Evolutionary conservation across 2,797 vertebrate species (phyloP), one percentile per base, ranked within the genome.

Genomic region (Etheostoma perlongum): DNA sequence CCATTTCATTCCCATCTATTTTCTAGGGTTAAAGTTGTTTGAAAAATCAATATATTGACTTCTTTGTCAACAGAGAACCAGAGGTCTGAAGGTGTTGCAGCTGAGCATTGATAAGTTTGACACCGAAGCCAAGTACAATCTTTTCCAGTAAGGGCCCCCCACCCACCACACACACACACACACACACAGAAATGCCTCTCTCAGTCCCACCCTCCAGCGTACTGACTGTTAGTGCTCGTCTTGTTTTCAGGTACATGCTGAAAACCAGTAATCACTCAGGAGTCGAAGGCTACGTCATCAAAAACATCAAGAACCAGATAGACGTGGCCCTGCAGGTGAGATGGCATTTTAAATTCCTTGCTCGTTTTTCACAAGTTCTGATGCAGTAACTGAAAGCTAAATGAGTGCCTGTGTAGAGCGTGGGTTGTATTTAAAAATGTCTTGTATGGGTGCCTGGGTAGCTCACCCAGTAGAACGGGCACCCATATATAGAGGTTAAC

Each of bases 301-400:
- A 98, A 85, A 99, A 98, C 83, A 97, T 99, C 84, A 98, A 95
- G 93, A 97, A 96, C 87, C 97, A 98, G 90, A 96, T 98, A 64
- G 95, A 97, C 71, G 53, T 90, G 2, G 93, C 97, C 0, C 90
- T 99, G 85, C 96, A 87, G 97, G 98, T 99, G 92, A 95, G 94
- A 54, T 14, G 2, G 0, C n/a, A 1, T 54, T n/a, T 48, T 6
- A 10, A 10, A 44, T 4, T 9, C 5, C 27, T 40, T 8, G 36
- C 36, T 40, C 10, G 1, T 40, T 58, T 40, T 61, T 40, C 8
- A 36, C 23, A 13, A 23, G 15, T 18, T 42, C 30, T 51, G 48
- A 44, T 58, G 18, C 6, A 30, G 30, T 9, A 52, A 3, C 13
- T 64, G 2, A 6, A 23, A 46, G 57, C 25, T 69, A 13, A 36